phyloP scores from a whole-genome alignment of 2,888 invertebrate species.

The Euplagia quadripunctaria region DNA sequence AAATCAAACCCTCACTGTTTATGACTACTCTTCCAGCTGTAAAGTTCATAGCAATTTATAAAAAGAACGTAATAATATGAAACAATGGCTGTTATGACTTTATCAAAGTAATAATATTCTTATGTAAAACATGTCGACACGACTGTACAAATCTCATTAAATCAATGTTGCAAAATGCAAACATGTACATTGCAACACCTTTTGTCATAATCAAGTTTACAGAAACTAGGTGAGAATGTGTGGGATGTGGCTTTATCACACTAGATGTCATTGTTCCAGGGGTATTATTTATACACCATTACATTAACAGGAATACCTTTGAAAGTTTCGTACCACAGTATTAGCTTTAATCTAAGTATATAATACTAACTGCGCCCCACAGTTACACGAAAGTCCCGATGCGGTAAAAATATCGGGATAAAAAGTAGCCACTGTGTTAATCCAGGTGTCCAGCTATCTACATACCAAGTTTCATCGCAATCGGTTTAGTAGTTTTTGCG shows the following conservation, averaged over 20 bases:
- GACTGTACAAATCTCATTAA: constrained; percentile 34
- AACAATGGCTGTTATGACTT: neutral
- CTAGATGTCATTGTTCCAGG: constrained; percentile 19
- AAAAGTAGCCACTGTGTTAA: no score
- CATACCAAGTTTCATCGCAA: no score
- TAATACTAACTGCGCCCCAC: no score
- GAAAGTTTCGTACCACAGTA: no score
- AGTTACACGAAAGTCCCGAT: no score
- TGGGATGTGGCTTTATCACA: constrained; percentile 36
- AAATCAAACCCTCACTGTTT: neutral
- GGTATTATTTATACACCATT: constrained; percentile 9
- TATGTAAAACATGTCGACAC: constrained; percentile 7
- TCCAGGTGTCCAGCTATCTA: no score
- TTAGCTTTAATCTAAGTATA: no score
- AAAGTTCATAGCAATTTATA: neutral
- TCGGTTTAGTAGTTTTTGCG: no score
- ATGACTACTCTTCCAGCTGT: neutral
- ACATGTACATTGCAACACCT: constrained; percentile 35
- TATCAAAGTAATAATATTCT: constrained; percentile 1
- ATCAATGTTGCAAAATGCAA: constrained; percentile 30
- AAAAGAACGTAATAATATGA: neutral
- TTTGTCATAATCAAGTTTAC: constrained; percentile 45
- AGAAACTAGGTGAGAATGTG: constrained; percentile 44
- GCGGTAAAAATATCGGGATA: no score
- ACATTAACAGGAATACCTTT: no score